Evolutionary conservation across 2,888 invertebrate species (phyloP).

Genomic region (Drosophila nigricruria): DNA sequence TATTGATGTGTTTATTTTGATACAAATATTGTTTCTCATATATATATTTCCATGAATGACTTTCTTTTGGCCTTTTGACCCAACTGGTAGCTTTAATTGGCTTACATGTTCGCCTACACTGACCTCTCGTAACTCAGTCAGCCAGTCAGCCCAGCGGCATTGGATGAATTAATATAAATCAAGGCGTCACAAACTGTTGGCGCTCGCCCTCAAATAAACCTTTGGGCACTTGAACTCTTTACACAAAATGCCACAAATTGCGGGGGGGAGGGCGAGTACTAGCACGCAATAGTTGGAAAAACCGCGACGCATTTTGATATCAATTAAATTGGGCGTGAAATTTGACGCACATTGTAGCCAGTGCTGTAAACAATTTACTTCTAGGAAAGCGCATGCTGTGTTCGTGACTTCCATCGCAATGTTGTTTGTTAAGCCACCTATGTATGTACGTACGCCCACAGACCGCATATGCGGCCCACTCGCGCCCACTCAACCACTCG

Average conservation of each 20-base stretch:
- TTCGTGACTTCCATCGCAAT: constrained; percentile 17
- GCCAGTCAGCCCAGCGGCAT: constrained; percentile 3
- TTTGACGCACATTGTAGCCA: constrained; percentile 10
- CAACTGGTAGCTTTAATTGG: neutral
- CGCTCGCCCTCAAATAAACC: constrained; percentile 41
- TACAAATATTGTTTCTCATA: neutral
- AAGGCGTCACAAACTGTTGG: constrained; percentile 58
- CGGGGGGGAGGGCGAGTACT: too few relatives aligned
- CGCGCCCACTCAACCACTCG: neutral
- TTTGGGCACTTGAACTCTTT: constrained; percentile 31
- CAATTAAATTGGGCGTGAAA: constrained; percentile 60
- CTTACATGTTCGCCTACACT: neutral
- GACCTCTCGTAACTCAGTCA: neutral
- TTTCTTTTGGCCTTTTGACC: neutral
- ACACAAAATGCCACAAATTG: neutral
- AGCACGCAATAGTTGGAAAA: constrained; percentile 1
- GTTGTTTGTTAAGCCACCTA: neutral
- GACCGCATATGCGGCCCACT: neutral
- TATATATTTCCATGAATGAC: neutral
- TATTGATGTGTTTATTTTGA: neutral
- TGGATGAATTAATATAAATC: constrained; percentile 51
- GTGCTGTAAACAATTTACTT: constrained; percentile 3
- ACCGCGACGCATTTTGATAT: constrained; percentile 18
- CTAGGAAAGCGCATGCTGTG: neutral
- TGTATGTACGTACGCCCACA: neutral